A percentile compares a stretch with the other conserved stretches of the same genome.
Conservation (phyloP, 2,797 vertebrate genomes). For the Setipinna tenuifilis region DNA sequence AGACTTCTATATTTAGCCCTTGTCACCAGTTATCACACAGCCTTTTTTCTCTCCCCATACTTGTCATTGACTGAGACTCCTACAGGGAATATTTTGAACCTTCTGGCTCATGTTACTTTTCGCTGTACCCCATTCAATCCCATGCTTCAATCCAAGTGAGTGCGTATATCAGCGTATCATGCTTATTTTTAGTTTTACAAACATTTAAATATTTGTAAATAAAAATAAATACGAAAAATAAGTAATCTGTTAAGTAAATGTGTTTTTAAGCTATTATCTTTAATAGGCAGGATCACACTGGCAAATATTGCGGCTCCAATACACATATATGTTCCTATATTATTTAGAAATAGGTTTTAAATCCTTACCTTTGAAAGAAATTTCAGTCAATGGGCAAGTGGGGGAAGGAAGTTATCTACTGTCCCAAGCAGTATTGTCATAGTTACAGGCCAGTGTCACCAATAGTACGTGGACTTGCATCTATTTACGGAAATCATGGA, state of each 20-base stretch:
- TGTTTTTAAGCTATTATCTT: too few species aligned
- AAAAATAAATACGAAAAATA: not conserved
- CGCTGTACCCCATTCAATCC: not conserved
- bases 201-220: not conserved
- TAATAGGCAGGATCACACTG: not conserved
- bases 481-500: not conserved
- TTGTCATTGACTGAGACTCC: not conserved
- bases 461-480: not conserved
- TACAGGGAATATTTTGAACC: not conserved
- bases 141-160: not conserved
- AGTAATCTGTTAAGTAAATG: not conserved
- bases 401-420: not conserved
- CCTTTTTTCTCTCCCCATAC: not conserved
- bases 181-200: not conserved
- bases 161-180: not conserved
- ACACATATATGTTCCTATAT: not conserved
- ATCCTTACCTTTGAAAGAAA: not conserved
- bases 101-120: not conserved
- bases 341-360: not conserved
- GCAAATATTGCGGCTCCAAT: not conserved
- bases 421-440: not conserved
- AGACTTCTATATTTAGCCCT: not conserved
- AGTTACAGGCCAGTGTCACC: not conserved
- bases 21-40: constrained; percentile 8
- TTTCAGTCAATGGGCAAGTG: not conserved